phyloP scores from a whole-genome alignment of 2,113 vertebrate genomes.

The Malurus elegans region DNA sequence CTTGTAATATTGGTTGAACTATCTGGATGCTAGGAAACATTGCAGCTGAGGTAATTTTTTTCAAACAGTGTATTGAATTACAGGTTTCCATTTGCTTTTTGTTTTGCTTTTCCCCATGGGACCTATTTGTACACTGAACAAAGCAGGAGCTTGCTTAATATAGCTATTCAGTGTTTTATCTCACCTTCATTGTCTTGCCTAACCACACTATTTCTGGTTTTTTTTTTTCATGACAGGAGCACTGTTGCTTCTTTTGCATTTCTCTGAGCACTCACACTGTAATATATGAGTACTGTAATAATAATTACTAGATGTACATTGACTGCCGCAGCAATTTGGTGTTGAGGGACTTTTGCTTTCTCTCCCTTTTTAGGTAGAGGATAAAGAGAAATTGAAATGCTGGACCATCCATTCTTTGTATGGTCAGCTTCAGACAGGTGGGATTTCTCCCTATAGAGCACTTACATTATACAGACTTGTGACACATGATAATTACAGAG shows the following conservation, averaged over 20 bases:
- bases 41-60: not conserved
- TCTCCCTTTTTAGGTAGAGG: not conserved
- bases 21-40: not conserved
- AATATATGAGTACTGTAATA: not conserved
- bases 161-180: not conserved
- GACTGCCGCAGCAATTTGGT: not conserved
- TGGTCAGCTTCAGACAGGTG: not conserved
- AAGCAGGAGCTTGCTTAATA: not conserved
- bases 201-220: not conserved
- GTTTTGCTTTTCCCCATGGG: not conserved
- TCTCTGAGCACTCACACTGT: not conserved
- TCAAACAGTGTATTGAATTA: not conserved
- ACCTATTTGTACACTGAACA: not conserved
- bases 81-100: not conserved
- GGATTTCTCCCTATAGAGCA: not conserved
- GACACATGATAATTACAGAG: not conserved
- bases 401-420: not conserved
- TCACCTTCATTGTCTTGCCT: not conserved
- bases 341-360: not conserved
- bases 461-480: not conserved
- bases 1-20: not conserved
- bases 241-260: not conserved
- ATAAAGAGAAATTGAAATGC: not conserved
- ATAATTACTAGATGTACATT: not conserved
- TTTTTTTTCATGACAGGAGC: not conserved